A percentile compares a stretch with the other conserved stretches of the same genome.
phyloP scores from a whole-genome alignment of 2,888 invertebrate species.

The Epinotia demarniana region DNA sequence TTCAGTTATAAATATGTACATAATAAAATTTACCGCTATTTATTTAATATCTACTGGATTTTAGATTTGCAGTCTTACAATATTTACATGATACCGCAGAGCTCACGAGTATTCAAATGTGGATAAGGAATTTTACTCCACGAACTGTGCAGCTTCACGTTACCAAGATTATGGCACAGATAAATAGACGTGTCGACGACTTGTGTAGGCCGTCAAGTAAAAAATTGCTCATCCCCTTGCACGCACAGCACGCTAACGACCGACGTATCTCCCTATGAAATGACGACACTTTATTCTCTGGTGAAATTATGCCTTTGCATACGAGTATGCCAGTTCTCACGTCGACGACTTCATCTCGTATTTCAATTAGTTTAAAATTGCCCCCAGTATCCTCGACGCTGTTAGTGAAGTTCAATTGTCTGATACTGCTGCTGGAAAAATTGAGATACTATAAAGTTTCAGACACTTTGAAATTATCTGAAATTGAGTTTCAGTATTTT shows the following conservation, averaged over 20 bases:
- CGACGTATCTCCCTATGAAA: conserved; percentile 41
- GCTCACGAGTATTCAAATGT: neutral
- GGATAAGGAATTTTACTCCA: conserved; percentile 27
- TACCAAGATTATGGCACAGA: conserved; percentile 35
- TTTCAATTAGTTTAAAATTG: conserved; percentile 23
- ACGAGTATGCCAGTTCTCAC: conserved; percentile 13
- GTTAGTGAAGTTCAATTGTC: neutral
- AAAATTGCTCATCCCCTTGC: conserved; percentile 45
- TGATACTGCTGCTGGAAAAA: neutral
- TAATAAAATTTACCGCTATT: too few species aligned
- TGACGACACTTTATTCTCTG: conserved; percentile 36
- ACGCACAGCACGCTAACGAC: conserved; percentile 45
- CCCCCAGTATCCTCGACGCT: neutral
- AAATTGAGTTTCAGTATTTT: neutral
- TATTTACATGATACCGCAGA: neutral
- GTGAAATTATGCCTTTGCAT: conserved; percentile 28
- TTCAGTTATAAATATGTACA: too few species aligned
- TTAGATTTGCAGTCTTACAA: neutral
- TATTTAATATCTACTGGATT: too few species aligned
- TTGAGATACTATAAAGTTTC: neutral
- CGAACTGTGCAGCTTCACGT: conserved; percentile 17
- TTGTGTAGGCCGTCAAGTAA: conserved; percentile 44
- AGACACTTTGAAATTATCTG: neutral
- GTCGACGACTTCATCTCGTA: conserved; percentile 17
- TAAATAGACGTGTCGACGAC: conserved; percentile 40